Percentiles rank a stretch among this genome's conserved stretches.
These are phyloP conservation scores for Cynopterus sphinx DNA, from an alignment of 2,797 vertebrate species.

Conservation along the genomic window DNA sequence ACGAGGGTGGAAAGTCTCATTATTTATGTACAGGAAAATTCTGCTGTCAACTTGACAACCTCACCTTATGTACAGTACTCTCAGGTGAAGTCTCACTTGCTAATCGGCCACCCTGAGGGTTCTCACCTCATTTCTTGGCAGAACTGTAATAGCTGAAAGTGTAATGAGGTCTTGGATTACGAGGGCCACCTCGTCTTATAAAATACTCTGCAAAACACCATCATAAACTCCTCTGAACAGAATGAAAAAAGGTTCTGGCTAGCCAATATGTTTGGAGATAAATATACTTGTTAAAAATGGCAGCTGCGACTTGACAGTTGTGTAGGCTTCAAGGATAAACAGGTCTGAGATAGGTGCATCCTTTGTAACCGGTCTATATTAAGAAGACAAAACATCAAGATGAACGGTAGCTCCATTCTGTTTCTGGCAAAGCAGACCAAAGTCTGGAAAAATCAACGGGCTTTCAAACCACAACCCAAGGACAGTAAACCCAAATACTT, in stretches of 20 bases:
- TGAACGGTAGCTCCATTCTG: constrained; percentile 59
- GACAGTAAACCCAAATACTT: constrained; percentile 70
- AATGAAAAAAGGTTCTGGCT: neutral
- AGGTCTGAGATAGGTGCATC: neutral
- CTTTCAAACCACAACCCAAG: constrained; percentile 72
- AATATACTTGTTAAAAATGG: neutral
- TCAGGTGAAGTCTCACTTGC: constrained; percentile 65
- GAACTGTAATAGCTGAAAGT: constrained; percentile 53
- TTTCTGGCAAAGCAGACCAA: constrained; percentile 64
- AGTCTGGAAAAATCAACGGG: constrained; percentile 72
- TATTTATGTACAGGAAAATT: constrained; percentile 61
- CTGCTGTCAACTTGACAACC: constrained; percentile 1
- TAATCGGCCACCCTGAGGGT: constrained; percentile 25
- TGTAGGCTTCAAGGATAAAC: neutral
- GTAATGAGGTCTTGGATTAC: constrained; percentile 67
- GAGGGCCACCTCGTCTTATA: constrained; percentile 7
- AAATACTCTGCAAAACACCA: constrained; percentile 22
- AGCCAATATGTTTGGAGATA: neutral
- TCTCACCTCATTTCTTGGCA: constrained; percentile 65
- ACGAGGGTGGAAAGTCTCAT: neutral
- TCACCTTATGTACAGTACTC: constrained; percentile 28
- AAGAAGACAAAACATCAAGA: constrained; percentile 60
- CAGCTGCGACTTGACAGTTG: neutral
- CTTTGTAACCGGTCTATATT: constrained; percentile 54
- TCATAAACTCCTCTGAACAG: neutral